Percentiles rank a stretch among this genome's conserved stretches.
Conservation (phyloP, 2,888 invertebrate species). For the Cantharis rufa region DNA sequence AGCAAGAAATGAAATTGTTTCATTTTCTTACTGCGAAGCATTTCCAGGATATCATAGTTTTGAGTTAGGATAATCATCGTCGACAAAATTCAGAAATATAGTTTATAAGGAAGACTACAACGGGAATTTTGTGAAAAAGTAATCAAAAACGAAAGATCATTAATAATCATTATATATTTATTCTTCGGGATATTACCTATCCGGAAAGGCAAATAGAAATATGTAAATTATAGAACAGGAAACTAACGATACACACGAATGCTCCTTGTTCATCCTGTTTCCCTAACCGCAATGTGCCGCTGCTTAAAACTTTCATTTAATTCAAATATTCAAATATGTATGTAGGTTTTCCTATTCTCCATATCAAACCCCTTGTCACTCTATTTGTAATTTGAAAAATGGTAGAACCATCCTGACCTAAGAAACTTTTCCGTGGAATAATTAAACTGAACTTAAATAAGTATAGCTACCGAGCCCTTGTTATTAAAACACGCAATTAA, state of each 20-base stretch:
- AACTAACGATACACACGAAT: constrained; percentile 24
- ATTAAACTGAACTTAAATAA: neutral
- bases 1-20: neutral
- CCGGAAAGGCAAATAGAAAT: constrained; percentile 18
- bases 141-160: neutral
- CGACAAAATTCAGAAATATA: neutral
- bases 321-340: constrained; percentile 6
- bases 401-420: neutral
- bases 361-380: neutral
- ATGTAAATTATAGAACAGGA: constrained; percentile 20
- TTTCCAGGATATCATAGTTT: neutral
- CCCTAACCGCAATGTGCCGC: constrained; percentile 14
- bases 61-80: neutral
- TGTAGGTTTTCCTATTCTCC: neutral
- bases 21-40: neutral
- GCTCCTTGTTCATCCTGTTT: constrained; percentile 23
- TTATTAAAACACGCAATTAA: neutral
- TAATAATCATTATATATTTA: neutral
- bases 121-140: neutral
- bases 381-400: neutral
- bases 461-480: neutral
- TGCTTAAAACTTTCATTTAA: constrained; percentile 21
- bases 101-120: too few species aligned
- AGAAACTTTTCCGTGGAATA: neutral
- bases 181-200: neutral